Evolutionary conservation across 2,797 vertebrate species (phyloP), one percentile per base, ranked within the genome.

Genomic region (Bovichtus variegatus): DNA sequence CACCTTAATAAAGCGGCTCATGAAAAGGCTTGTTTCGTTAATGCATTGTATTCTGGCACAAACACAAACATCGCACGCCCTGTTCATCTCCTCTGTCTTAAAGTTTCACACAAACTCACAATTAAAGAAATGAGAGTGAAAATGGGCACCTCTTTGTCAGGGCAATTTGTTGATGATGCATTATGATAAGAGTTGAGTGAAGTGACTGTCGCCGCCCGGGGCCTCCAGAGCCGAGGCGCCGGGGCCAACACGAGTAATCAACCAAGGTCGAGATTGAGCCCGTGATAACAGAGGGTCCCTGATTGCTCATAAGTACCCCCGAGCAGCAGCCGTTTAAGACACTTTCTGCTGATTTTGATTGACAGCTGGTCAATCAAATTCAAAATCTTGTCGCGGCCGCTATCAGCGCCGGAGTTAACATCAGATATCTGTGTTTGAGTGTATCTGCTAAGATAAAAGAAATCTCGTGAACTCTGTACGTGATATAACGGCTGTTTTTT

Each of bases 91-190:
- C 4, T 29, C 29, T 54, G 53, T 21, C 63, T 50, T 25, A 5
- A 40, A 27, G 25, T 71, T 63, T 21, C 9, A 21, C 6, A 40
- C 44, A 49, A n/a, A 12, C 21, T 43, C n/a, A 16, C 8, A 16
- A 61, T 75, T 54, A 29, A 23, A 25, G 16, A 61, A 50, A 67
- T 44, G 0, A 5, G 65, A 78, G 78, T 71, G 78, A 79, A 90
- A 89, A 79, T 64, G 80, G 84, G 46, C 73, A 55, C 82, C 80
- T 88, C 74, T 90, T 87, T 88, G 86, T 90, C 81, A 49, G 90
- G 88, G 87, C 89, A 87, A 89, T 92, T 84, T 93, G 91, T 78
- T 89, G 92, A 88, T 87, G 91, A 93, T 91, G 84, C 83, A 79
- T 91, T 88, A 92, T 87, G 92, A 93, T 93, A 92, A 93, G 88